Base-by-base conservation (phyloP, 2,797 vertebrate species). In the Anguilla marmorata region DNA sequence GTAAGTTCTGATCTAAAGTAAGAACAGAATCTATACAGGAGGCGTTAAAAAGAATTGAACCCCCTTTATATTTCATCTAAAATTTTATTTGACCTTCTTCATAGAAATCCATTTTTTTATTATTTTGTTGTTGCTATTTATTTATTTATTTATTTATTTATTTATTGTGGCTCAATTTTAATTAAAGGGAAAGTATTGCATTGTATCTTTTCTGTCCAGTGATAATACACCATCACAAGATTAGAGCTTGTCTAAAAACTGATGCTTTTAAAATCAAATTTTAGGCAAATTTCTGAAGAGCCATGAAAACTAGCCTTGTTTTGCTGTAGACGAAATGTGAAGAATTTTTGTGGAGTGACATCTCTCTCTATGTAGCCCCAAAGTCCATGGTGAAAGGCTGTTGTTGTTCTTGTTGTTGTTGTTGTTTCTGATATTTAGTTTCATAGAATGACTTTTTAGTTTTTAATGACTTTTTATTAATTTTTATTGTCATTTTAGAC, bases 1-100 rank as follows among this genome's bases (percentile, higher is more conserved):
- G 93, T 94, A 93, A 93, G 91, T 94, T 95, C 92, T 92, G 94
- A 94, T 94, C 93, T 93, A 92, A 94, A 93, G 92, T 90, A 93
- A 92, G 92, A 93, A 92, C 92, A 91, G 91, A 94, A 93, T 92
- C 91, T 92, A 93, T 93, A 92, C 94, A 93, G 92, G 92, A 92
- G 92, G 93, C 24, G 2, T 84, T 84, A 24, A 54, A 50, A 84
- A 84, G n/a, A 52, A 92, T 89, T 85, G 52, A 90, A 89, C 91
- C 82, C 37, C 79, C 88, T 90, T 87, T 86, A 88, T 89, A 89
- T 92, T 90, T 91, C 92, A 90, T 92, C 2, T 0, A 88, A 91
- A 86, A 94, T 90, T 88, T 93, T 93, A 91, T 90, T 90, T 91
- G 91, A 88, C 88, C 90, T 89, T 90, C 27, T 91, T 87, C 88